phyloP scores from a whole-genome alignment of 2,797 vertebrate species.

The Sebastes diploproa region DNA sequence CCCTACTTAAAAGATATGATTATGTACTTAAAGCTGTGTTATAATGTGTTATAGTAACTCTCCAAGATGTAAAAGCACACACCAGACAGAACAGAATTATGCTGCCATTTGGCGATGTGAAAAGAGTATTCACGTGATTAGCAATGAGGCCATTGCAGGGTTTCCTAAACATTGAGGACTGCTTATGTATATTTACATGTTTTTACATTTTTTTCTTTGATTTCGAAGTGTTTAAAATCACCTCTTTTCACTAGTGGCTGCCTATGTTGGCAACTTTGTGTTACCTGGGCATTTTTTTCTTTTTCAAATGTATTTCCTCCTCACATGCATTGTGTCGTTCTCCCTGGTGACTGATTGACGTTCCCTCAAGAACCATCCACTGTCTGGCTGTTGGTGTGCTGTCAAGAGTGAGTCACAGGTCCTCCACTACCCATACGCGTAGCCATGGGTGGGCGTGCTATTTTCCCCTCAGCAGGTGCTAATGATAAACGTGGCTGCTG shows the following conservation, averaged over 20 bases:
- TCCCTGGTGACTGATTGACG: not conserved
- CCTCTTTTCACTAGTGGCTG: too few relatives aligned
- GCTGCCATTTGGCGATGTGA: not conserved
- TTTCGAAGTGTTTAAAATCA: not conserved
- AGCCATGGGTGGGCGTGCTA: not conserved
- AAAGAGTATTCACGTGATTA: not conserved
- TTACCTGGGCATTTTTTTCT: not conserved
- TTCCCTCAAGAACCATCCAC: not conserved
- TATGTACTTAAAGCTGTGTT: not conserved
- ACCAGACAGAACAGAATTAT: not conserved
- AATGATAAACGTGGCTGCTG: not conserved
- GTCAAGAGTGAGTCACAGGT: slow-evolving; percentile 5
- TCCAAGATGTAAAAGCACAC: not conserved
- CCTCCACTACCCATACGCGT: not conserved
- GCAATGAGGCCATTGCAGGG: not conserved
- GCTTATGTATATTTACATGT: not conserved
- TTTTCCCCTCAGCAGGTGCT: not conserved
- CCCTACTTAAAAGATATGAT: not conserved
- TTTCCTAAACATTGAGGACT: not conserved
- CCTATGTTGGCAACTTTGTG: not conserved
- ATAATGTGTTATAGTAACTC: not conserved
- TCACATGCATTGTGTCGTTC: not conserved
- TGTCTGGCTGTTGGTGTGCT: not conserved
- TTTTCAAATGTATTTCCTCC: not conserved
- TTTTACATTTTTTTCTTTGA: not conserved